Conservation (phyloP, 2,797 vertebrate species). For the Lycodopsis pacificus region DNA sequence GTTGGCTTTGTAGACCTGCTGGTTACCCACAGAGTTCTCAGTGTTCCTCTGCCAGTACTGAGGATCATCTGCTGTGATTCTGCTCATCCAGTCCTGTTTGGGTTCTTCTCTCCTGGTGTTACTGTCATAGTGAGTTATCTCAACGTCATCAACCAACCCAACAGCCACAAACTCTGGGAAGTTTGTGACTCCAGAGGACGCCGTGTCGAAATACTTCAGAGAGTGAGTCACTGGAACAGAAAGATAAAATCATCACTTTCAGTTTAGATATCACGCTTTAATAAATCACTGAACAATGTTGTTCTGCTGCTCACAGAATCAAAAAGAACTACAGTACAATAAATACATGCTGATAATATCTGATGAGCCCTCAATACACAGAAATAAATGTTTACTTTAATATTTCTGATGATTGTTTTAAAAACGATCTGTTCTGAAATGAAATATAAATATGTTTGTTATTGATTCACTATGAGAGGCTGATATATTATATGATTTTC, state of each 20-base stretch:
- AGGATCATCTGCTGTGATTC: not conserved
- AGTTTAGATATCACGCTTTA: not conserved
- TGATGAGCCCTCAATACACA: not conserved
- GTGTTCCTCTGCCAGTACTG: not conserved
- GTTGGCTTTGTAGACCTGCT: not conserved
- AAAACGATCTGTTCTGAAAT: not conserved
- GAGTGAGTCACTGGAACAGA: constrained; percentile 53
- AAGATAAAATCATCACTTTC: not conserved
- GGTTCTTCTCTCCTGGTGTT: not conserved
- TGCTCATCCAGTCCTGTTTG: constrained; percentile 66
- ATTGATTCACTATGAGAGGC: not conserved
- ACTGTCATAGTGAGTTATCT: constrained; percentile 39
- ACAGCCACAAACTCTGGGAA: constrained; percentile 65
- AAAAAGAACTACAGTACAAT: not conserved
- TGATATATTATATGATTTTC: not conserved
- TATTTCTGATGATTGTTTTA: not conserved
- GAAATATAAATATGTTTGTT: not conserved
- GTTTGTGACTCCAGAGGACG: constrained; percentile 25
- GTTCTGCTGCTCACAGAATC: not conserved
- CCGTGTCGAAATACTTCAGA: constrained; percentile 56
- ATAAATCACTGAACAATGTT: not conserved
- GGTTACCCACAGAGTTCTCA: accelerated
- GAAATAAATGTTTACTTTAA: not conserved
- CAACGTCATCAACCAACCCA: constrained; percentile 53
- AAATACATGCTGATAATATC: not conserved